Evolutionary conservation across 2,113 vertebrate genomes (phyloP).

Genomic region (Caretta caretta): DNA sequence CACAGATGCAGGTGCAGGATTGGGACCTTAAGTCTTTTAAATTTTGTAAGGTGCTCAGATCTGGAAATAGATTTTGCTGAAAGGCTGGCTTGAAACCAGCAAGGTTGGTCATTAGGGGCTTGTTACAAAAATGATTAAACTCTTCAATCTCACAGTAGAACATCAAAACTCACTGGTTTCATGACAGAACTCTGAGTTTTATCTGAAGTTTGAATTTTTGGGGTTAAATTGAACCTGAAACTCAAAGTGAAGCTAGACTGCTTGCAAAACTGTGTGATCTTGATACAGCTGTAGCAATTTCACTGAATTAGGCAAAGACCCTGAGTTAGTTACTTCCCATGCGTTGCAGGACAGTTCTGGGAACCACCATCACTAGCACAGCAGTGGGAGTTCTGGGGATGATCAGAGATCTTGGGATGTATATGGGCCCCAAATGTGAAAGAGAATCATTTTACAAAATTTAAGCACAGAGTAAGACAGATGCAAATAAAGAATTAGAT

Average conservation of each 20-base stretch:
- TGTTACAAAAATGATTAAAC: not conserved
- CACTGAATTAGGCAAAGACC: not conserved
- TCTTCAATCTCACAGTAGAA: not conserved
- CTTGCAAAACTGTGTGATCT: not conserved
- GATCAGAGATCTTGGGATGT: not conserved
- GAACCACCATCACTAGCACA: not conserved
- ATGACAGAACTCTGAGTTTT: not conserved
- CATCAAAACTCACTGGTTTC: not conserved
- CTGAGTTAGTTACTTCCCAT: not conserved
- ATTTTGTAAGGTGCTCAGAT: not conserved
- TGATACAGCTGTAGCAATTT: not conserved
- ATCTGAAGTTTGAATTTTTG: not conserved
- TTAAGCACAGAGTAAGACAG: not conserved
- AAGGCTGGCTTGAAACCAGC: not conserved
- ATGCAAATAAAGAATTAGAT: rapidly evolving
- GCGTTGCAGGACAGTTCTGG: not conserved
- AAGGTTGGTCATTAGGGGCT: not conserved
- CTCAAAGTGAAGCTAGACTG: not conserved
- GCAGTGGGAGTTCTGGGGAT: not conserved
- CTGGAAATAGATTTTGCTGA: not conserved
- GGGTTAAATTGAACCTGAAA: not conserved
- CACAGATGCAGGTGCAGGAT: not conserved
- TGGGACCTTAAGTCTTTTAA: not conserved
- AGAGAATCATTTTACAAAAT: not conserved
- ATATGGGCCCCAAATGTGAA: not conserved